Evolutionary conservation across 2,113 vertebrate species (phyloP).

Genomic region (Agapornis roseicollis): DNA sequence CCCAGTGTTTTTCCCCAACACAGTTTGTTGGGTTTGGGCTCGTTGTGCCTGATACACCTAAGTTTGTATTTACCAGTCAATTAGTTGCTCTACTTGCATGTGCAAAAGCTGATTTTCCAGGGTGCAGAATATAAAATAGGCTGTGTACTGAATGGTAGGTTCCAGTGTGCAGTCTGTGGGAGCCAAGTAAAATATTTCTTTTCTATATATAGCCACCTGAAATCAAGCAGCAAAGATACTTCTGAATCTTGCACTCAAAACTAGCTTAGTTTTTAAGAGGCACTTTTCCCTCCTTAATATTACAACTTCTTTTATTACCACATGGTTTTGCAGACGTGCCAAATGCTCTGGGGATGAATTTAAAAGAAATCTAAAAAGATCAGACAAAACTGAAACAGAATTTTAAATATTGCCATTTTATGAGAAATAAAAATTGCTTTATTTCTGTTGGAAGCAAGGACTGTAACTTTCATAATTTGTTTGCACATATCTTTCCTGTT

Average conservation of each 20-base stretch:
- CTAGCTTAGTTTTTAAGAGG: neutral
- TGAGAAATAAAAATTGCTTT: neutral
- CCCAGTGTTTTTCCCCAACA: neutral
- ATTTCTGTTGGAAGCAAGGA: neutral
- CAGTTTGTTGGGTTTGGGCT: neutral
- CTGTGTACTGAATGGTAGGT: constrained; percentile 30
- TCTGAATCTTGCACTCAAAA: neutral
- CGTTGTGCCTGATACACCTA: neutral
- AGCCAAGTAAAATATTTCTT: constrained; percentile 64
- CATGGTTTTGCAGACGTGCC: neutral
- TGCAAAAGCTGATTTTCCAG: constrained; percentile 53
- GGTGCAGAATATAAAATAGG: neutral
- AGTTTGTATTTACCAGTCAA: neutral
- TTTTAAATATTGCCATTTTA: neutral
- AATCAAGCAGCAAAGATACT: constrained; percentile 1
- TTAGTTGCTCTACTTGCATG: neutral
- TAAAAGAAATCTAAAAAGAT: neutral
- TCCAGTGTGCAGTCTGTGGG: constrained; percentile 5
- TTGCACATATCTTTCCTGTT: neutral
- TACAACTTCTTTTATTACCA: neutral
- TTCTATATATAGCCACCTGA: constrained; percentile 58
- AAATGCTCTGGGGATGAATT: neutral
- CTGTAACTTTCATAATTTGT: neutral
- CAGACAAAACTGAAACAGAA: neutral
- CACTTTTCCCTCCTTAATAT: neutral